phyloP scores from a whole-genome alignment of 2,888 invertebrate genomes.

The Caenorhabditis virilis region DNA sequence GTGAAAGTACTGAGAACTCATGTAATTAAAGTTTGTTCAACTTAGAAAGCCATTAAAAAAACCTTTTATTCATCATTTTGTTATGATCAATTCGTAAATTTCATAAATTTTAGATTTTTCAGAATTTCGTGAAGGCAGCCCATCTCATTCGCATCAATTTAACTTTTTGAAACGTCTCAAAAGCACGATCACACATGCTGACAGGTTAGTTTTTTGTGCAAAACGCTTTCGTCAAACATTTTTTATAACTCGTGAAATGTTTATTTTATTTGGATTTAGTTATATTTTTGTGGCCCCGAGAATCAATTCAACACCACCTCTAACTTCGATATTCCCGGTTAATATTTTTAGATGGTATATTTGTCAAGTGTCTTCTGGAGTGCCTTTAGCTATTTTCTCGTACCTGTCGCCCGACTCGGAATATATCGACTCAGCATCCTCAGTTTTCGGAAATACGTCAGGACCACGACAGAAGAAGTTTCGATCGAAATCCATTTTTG shows the following conservation, averaged over 20 bases:
- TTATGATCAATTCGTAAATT: too few species aligned
- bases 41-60: too few species aligned
- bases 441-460: constrained; percentile 18
- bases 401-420: constrained; percentile 25
- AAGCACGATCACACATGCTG: constrained; percentile 37
- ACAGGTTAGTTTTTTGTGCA: constrained; percentile 24
- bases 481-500: constrained; percentile 40
- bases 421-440: constrained; percentile 14
- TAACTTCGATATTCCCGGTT: too few species aligned
- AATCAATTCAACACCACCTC: too few species aligned
- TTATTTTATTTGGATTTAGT: too few species aligned
- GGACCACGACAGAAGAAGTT: constrained; percentile 8
- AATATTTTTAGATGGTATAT: constrained; percentile 37
- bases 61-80: too few species aligned
- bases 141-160: constrained; percentile 31
- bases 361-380: constrained; percentile 22
- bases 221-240: constrained; percentile 4
- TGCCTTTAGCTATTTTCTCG: constrained; percentile 39
- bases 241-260: too few species aligned
- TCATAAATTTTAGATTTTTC: too few species aligned
- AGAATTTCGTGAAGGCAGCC: constrained; percentile 17
- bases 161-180: constrained; percentile 35
- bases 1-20: too few species aligned
- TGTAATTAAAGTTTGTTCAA: too few species aligned
- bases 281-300: too few species aligned